A percentile compares a stretch with the other conserved stretches of the same genome.
These are phyloP conservation scores for Eutolmus rufibarbis DNA, from an alignment of 2,888 invertebrate genomes.

Conservation along the genomic window DNA sequence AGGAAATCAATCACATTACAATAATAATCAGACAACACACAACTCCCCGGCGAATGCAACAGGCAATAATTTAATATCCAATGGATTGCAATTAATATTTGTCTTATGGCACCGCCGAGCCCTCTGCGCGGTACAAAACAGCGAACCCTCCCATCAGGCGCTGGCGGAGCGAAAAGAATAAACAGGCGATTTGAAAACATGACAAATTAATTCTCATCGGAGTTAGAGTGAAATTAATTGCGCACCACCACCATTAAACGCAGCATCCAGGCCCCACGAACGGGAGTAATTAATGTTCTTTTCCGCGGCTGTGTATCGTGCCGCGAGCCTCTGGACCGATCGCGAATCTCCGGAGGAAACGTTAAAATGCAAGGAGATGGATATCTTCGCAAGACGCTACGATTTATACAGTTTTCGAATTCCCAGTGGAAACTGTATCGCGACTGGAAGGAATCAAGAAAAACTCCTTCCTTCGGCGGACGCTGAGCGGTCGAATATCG, in stretches of 20 bases:
- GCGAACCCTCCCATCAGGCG: not conserved
- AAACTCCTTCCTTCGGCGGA: not conserved
- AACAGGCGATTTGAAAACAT: conserved; percentile 40
- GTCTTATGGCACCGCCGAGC: conserved; percentile 5
- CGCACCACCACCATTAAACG: conserved; percentile 21
- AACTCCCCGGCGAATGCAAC: conserved; percentile 1
- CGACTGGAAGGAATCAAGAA: not conserved
- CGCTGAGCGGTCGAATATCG: not conserved
- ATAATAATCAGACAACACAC: conserved; percentile 17
- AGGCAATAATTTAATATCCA: conserved; percentile 36
- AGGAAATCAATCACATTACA: conserved; percentile 25
- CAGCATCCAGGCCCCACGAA: not conserved
- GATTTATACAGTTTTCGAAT: conserved; percentile 21
- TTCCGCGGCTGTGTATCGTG: not conserved
- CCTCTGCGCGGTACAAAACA: not conserved
- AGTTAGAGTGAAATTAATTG: conserved; percentile 41
- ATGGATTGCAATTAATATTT: conserved; percentile 37
- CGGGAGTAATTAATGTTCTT: conserved; percentile 33
- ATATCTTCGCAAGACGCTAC: conserved; percentile 27
- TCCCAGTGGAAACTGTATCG: conserved; percentile 6
- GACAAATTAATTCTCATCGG: conserved; percentile 42
- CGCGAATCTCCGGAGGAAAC: not conserved
- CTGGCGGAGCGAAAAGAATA: conserved; percentile 20
- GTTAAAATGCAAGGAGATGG: conserved; percentile 2
- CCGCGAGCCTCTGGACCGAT: not conserved